Evolutionary conservation across 1,140 invertebrate genomes (phyloP).

Genomic region (Heterodera carotae): DNA sequence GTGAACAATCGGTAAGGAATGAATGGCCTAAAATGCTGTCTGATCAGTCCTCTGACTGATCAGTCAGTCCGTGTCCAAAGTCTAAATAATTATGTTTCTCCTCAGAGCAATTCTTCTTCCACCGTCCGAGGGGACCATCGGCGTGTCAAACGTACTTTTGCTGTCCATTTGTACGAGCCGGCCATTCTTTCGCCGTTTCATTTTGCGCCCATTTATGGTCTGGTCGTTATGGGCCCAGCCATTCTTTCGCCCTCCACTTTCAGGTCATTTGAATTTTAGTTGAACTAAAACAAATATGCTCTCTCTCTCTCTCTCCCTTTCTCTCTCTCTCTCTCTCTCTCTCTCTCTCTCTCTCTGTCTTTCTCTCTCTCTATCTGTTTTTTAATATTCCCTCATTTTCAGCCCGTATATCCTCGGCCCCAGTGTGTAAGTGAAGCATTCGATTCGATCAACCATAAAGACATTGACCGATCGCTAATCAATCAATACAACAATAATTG

Average conservation of each 20-base stretch:
- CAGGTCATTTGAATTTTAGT: constrained; percentile 18
- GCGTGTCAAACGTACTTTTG: constrained; percentile 10
- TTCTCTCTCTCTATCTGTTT: too few relatives aligned
- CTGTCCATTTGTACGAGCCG: constrained; percentile 12
- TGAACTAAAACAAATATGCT: background rate
- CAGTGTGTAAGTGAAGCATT: background rate
- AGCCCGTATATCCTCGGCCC: constrained; percentile 28
- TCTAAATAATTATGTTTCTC: too few relatives aligned
- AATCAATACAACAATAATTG: background rate
- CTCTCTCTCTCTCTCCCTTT: too few relatives aligned
- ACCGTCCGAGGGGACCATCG: background rate
- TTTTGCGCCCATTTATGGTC: constrained; percentile 10
- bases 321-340: too few relatives aligned
- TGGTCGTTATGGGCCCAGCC: constrained; percentile 26
- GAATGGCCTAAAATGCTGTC: too few relatives aligned
- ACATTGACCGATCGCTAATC: background rate
- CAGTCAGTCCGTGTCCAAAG: background rate
- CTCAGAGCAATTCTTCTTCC: background rate
- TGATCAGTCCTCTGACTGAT: constrained; percentile 10
- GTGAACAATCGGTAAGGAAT: too few relatives aligned
- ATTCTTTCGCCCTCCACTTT: constrained; percentile 38
- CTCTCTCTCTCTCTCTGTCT: too few relatives aligned
- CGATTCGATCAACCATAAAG: too few relatives aligned
- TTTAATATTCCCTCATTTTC: background rate
- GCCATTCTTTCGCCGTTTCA: constrained; percentile 33